Conservation (phyloP, 2,888 invertebrate genomes). For the Hyposoter dolosus region DNA sequence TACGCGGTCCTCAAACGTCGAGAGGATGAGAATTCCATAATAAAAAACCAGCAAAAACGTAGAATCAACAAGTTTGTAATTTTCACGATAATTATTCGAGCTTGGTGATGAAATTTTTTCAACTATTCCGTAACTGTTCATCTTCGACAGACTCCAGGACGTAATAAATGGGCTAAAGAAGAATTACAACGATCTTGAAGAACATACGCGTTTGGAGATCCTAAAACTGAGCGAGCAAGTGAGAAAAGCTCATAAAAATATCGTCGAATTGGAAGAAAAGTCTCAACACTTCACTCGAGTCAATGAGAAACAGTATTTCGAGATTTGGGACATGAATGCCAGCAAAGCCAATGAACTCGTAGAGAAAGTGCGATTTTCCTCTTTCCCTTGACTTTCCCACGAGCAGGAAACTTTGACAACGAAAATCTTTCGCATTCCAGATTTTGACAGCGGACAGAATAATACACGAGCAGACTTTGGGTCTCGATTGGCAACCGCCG, state of each 20-base stretch:
- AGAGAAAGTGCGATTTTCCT: constrained; percentile 81
- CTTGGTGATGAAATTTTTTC: background rate
- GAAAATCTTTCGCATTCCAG: constrained; percentile 72
- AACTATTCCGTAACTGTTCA: background rate
- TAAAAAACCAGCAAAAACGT: constrained; percentile 92
- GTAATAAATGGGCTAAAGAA: constrained; percentile 88
- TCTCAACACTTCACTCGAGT: constrained; percentile 88
- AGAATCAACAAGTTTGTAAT: constrained; percentile 88
- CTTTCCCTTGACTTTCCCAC: background rate
- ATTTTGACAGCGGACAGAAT: constrained; percentile 87
- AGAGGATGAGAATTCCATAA: constrained; percentile 94
- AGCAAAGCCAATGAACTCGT: constrained; percentile 85
- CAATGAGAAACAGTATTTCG: constrained; percentile 88
- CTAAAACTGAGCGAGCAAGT: constrained; percentile 90
- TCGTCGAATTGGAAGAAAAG: constrained; percentile 90
- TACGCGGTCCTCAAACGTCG: constrained; percentile 94
- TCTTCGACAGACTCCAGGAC: constrained; percentile 87
- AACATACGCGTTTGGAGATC: constrained; percentile 88
- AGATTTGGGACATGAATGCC: constrained; percentile 88
- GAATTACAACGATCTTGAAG: constrained; percentile 89
- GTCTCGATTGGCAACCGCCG: constrained; percentile 86
- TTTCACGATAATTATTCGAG: background rate
- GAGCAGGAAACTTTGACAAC: background rate
- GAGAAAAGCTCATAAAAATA: constrained; percentile 88
- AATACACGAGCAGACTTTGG: constrained; percentile 88